phyloP scores from a whole-genome alignment of 2,113 vertebrate genomes.

The Centrocercus urophasianus region DNA sequence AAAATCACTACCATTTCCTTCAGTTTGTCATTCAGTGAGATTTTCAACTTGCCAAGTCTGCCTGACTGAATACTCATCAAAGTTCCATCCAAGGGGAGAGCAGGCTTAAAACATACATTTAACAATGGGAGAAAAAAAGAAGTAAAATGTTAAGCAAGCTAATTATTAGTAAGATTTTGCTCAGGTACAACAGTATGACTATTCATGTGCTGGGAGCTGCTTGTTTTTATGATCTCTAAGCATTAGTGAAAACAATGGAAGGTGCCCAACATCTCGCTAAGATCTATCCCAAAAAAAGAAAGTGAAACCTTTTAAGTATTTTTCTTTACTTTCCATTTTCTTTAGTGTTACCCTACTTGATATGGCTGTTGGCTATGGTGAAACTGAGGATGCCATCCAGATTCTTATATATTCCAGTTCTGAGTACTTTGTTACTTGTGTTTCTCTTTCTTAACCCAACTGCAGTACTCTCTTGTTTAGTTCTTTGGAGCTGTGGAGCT shows the following conservation, averaged over 20 bases:
- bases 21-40: not conserved
- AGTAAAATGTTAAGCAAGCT: not conserved
- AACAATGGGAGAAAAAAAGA: not conserved
- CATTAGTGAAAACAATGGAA: not conserved
- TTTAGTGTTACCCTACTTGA: not conserved
- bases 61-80: not conserved
- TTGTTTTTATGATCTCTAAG: not conserved
- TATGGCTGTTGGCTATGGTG: not conserved
- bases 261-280: not conserved
- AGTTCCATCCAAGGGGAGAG: not conserved
- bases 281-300: not conserved
- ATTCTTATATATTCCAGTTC: not conserved
- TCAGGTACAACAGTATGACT: not conserved
- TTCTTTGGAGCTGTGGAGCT: not conserved
- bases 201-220: accelerated
- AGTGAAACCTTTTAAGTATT: not conserved
- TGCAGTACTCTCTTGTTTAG: not conserved
- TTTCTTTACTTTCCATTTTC: not conserved
- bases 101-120: not conserved
- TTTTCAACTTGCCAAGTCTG: not conserved
- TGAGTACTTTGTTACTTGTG: not conserved
- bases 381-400: not conserved
- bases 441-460: not conserved
- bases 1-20: not conserved
- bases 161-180: not conserved